These are phyloP conservation scores for Xylocopa sonorina DNA, from an alignment of 1,140 invertebrate species.

Conservation along the genomic window DNA sequence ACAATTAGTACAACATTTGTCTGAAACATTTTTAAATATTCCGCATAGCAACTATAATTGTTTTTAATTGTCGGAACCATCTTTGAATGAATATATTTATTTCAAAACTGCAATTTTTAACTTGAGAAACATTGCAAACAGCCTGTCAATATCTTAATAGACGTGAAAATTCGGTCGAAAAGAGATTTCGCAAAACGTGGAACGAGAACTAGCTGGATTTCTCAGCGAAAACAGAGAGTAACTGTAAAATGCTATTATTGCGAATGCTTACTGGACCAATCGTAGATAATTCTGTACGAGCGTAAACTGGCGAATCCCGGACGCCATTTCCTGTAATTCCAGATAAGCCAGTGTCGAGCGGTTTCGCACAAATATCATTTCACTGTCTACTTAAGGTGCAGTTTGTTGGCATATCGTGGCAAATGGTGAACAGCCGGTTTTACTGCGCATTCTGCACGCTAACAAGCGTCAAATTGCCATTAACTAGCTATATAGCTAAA, in stretches of 20 bases:
- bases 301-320: conserved; percentile 1
- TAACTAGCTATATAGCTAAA: too few relatives aligned
- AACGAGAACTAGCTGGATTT: background rate
- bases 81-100: too few relatives aligned
- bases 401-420: background rate
- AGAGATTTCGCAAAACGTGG: background rate
- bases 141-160: too few relatives aligned
- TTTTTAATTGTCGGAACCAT: too few relatives aligned
- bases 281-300: background rate
- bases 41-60: too few relatives aligned
- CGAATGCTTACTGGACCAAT: conserved; percentile 23
- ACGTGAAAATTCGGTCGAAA: too few relatives aligned
- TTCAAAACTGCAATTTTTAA: too few relatives aligned
- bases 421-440: too few relatives aligned
- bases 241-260: conserved; percentile 2
- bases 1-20: too few relatives aligned
- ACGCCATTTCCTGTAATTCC: conserved; percentile 25
- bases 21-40: too few relatives aligned
- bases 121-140: too few relatives aligned
- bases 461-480: background rate
- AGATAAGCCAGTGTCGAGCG: conserved; percentile 18
- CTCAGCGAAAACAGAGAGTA: background rate
- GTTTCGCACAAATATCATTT: background rate
- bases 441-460: background rate
- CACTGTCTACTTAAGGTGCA: background rate